phyloP scores from a whole-genome alignment of 2,797 vertebrate species.

The Hydrophis major region DNA sequence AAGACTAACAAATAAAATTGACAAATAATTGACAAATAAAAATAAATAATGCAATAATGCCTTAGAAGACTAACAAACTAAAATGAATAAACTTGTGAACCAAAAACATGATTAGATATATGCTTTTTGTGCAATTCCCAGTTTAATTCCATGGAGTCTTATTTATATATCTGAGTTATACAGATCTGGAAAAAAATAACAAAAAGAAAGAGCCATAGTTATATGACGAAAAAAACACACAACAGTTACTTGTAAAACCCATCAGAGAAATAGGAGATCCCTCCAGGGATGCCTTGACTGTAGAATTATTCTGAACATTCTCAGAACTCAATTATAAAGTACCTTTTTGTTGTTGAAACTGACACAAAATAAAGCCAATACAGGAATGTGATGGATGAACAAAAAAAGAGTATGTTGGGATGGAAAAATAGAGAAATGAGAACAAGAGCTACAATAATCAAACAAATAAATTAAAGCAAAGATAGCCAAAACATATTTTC shows the following conservation, averaged over 20 bases:
- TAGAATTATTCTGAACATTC: constrained; percentile 62
- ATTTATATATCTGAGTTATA: constrained; percentile 14
- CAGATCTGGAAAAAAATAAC: constrained; percentile 7
- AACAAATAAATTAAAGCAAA: constrained; percentile 52
- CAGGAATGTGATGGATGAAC: constrained; percentile 54
- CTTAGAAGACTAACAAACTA: not conserved
- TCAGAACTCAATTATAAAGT: constrained; percentile 60
- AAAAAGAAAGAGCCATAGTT: constrained; percentile 24
- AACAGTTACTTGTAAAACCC: constrained; percentile 43
- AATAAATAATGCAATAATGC: too few relatives aligned
- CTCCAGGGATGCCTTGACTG: constrained; percentile 46
- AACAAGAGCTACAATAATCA: constrained; percentile 47
- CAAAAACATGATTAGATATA: not conserved
- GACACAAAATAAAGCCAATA: constrained; percentile 47
- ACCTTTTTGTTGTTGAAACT: constrained; percentile 54
- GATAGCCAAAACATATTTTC: constrained; percentile 56
- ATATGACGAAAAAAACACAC: constrained; percentile 38
- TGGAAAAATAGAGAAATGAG: constrained; percentile 20
- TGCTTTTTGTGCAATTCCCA: not conserved
- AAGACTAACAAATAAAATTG: constrained; percentile 1
- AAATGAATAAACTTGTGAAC: constrained; percentile 6
- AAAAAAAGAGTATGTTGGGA: constrained; percentile 39
- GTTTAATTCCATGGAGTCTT: constrained; percentile 3
- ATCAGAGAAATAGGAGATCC: constrained; percentile 54
- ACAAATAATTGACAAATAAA: too few relatives aligned